Evolutionary conservation across 2,113 vertebrate species (phyloP).

Genomic region (Pseudorasbora parva): DNA sequence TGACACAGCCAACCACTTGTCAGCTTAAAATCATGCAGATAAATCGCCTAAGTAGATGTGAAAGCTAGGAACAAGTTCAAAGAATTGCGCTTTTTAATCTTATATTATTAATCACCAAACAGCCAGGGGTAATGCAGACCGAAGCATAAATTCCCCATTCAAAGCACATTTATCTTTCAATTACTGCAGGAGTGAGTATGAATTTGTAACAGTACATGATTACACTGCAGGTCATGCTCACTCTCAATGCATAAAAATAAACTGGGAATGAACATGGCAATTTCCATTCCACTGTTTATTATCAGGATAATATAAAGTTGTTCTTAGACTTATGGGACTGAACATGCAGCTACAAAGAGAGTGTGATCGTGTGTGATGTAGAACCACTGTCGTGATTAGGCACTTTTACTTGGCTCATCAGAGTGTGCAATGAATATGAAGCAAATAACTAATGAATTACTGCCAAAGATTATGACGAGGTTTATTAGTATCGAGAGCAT

Average conservation of each 20-base stretch:
- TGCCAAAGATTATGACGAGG: conserved; percentile 33
- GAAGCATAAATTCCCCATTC: not conserved
- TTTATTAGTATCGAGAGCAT: conserved; percentile 28
- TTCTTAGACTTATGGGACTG: not conserved
- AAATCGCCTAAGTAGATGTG: not conserved
- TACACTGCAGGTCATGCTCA: conserved; percentile 5
- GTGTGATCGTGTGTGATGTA: not conserved
- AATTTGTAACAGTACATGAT: conserved; percentile 14
- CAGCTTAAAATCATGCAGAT: conserved; percentile 3
- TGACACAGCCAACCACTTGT: not conserved
- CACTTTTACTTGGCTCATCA: conserved; percentile 19
- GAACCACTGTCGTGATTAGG: not conserved
- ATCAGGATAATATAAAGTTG: conserved; percentile 14
- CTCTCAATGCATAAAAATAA: not conserved
- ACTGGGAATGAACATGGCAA: conserved; percentile 17
- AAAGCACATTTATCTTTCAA: conserved; percentile 26
- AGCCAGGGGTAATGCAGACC: not conserved
- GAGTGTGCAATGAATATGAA: conserved; percentile 36
- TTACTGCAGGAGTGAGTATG: not conserved
- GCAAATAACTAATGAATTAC: conserved; percentile 32
- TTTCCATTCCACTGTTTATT: conserved; percentile 21
- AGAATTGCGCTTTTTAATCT: not conserved
- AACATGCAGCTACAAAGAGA: not conserved
- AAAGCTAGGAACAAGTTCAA: conserved; percentile 20
- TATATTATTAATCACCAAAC: conserved; percentile 20